Conservation (phyloP, 2,797 vertebrate genomes). For the Hypotaenidia okinawae region DNA sequence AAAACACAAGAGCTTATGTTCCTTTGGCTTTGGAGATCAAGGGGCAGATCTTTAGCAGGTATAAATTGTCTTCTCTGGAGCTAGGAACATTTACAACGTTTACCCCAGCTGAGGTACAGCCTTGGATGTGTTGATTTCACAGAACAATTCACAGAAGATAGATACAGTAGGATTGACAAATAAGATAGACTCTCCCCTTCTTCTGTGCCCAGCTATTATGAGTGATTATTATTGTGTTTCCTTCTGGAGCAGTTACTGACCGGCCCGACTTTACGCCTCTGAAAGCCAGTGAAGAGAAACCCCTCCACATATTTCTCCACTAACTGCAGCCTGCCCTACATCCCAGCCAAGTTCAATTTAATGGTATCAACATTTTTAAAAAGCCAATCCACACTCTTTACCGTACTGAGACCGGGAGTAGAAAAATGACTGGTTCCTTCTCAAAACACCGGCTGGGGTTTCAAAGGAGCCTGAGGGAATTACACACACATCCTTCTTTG, state of each 20-base stretch:
- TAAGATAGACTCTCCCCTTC: neutral
- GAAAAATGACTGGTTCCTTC: conserved; percentile 23
- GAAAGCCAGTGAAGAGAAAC: neutral
- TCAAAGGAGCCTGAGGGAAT: conserved; percentile 12
- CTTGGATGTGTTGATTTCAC: neutral
- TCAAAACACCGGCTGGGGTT: conserved; percentile 25
- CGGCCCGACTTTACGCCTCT: neutral
- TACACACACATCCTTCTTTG: neutral
- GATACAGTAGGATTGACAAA: neutral
- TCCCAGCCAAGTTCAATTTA: neutral
- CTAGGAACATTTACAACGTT: neutral
- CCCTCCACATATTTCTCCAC: neutral
- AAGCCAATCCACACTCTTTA: neutral
- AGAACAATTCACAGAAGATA: neutral
- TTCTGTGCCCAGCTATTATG: neutral
- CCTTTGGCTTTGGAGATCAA: conserved; percentile 48
- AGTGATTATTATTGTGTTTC: neutral
- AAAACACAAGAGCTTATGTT: conserved; percentile 40
- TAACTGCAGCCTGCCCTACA: neutral
- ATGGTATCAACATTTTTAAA: neutral
- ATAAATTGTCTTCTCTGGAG: neutral
- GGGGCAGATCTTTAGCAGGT: conserved; percentile 27
- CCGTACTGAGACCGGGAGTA: neutral
- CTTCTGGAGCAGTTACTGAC: neutral
- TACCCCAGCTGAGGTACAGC: neutral